phyloP scores from a whole-genome alignment of 1,140 invertebrate genomes.

The Heterodera schachtii region DNA sequence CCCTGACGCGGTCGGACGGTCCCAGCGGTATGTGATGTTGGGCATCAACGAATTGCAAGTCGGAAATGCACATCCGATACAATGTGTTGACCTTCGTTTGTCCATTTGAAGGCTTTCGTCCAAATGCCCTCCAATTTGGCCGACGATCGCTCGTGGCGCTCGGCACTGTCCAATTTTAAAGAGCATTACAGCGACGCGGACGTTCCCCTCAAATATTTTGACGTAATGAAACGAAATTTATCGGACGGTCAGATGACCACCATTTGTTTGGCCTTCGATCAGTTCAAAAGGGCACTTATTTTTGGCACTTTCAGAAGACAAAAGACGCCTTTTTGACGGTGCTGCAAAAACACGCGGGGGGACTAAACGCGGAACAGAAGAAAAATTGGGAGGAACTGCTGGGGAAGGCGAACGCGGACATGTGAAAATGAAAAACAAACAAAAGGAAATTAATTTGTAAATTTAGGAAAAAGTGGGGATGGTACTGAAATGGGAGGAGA shows the following conservation, averaged over 20 bases:
- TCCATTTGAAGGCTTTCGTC: conserved; percentile 49
- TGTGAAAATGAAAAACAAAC: neutral
- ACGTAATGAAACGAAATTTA: conserved; percentile 38
- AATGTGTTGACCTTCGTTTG: conserved; percentile 11
- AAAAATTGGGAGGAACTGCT: conserved; percentile 58
- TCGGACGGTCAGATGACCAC: too few species aligned
- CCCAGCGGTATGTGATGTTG: conserved; percentile 56
- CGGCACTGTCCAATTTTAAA: conserved; percentile 53
- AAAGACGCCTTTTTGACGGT: conserved; percentile 53
- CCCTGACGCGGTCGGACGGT: conserved; percentile 42
- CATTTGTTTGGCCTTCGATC: neutral
- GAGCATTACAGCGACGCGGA: conserved; percentile 55
- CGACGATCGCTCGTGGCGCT: conserved; percentile 56
- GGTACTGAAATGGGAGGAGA: neutral
- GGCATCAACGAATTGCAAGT: conserved; percentile 40
- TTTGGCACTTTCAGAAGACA: conserved; percentile 50
- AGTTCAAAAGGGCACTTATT: neutral
- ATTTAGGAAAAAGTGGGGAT: neutral
- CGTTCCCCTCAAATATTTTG: conserved; percentile 48
- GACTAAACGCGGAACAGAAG: conserved; percentile 55
- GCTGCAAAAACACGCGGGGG: conserved; percentile 56
- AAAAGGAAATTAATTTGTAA: neutral
- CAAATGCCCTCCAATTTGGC: conserved; percentile 43
- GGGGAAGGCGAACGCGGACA: conserved; percentile 27
- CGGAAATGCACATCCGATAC: neutral